Percentiles rank a stretch among this genome's conserved stretches.
Conservation (phyloP, 2,888 invertebrate species). For the Rhagium mordax region DNA sequence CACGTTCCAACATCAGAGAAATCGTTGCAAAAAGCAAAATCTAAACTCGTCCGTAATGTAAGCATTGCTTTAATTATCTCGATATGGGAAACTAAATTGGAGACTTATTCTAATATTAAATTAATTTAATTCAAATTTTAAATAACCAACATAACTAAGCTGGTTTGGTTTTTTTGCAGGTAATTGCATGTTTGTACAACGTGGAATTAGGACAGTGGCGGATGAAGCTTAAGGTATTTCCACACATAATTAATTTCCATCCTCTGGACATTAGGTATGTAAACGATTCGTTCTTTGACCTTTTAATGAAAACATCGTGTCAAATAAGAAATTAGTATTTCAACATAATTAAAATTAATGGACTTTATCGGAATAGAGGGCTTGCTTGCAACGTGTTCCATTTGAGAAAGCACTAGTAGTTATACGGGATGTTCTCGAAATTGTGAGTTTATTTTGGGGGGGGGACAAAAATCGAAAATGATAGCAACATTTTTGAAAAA, state of each 20-base stretch:
- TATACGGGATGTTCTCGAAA: too few species aligned
- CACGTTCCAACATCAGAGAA: not conserved
- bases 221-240: not conserved
- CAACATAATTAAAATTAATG: too few species aligned
- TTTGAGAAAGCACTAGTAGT: too few species aligned
- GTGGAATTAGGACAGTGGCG: not conserved
- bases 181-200: not conserved
- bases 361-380: too few species aligned
- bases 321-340: too few species aligned
- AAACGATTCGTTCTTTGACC: not conserved
- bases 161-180: not conserved
- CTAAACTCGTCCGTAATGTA: not conserved
- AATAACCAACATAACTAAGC: not conserved
- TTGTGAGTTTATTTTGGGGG: too few species aligned
- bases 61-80: not conserved
- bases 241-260: not conserved
- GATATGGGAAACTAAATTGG: slow-evolving; percentile 7
- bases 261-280: not conserved
- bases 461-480: too few species aligned
- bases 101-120: not conserved
- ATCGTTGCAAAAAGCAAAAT: not conserved
- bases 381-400: too few species aligned
- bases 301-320: not conserved
- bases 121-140: not conserved
- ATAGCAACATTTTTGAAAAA: too few species aligned